Evolutionary conservation across 1,140 invertebrate species (phyloP), one percentile per base, ranked within the genome.

Genomic region (Parapsyche elsis): DNA sequence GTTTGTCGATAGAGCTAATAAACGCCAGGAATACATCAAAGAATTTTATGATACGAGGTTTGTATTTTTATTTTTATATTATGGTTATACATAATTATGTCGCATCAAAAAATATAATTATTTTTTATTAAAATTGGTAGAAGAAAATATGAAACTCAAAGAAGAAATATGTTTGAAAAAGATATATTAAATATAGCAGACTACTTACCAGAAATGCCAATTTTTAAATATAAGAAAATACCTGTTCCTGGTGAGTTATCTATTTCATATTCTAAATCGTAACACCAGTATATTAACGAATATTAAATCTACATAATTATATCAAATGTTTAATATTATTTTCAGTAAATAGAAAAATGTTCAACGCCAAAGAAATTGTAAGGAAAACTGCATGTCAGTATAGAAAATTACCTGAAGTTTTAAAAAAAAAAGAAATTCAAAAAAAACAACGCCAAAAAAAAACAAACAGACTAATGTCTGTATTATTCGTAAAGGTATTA

Each of bases 401-500:
- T 83, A 88, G 87, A 80, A 87, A 86, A 1, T 81, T 88, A 70
- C 87, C 88, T 0, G 88, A 88, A 85, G 86, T 88, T 5, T 81
- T 85, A 9, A 83, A 83, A 14, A 88, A 87, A 77, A 88, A 87
- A 79, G 86, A 87, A n/a, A 85, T 87, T 23, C 76, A 84, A n/a
- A 87, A 85, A 64, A 89, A 88, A 71, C 85, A 88, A 76, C 86
- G 85, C 53, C 85, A 86, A 0, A 89, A 88, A 78, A 89, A 87
- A 80, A 88, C 87, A 14, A 89, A 89, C 84, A 85, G 88, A 76
- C 75, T 88, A 16, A 88, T 88, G 87, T 87, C 87, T 5, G 86
- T 86, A 83, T 85, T 89, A 71, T 89, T 88, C 85, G 87, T 87
- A 85, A 88, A 86, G 87, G 88, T 88, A 79, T 49, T 26, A 2